Evolutionary conservation across 1,140 invertebrate genomes (phyloP), one percentile per base, ranked within the genome.

Genomic region (Magallana angulata): DNA sequence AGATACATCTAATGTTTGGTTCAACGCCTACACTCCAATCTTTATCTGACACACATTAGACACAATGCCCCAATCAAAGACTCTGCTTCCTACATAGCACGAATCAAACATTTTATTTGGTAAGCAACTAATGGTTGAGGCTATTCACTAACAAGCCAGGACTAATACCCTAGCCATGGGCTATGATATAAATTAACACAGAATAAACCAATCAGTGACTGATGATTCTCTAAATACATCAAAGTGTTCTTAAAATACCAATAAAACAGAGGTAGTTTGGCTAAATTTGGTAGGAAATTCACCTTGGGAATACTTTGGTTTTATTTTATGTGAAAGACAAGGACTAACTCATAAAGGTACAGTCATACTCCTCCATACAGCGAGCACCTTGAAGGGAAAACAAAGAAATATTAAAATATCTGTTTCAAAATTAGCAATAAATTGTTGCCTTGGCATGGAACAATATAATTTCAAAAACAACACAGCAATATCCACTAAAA

Each of bases 51-150:
- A 71, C 18, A 71, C 68, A 71, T 71, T 30, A 71, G 12, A 71
- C 68, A 71, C 24, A 24, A 71, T 71, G 68, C 68, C 36, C 36
- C 68, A 71, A 71, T 71, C 68, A 71, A 71, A 71, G 68, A 30
- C 68, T 30, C 30, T 6, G 68, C 68, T 71, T 71, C 68, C 68
- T 71, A 71, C 68, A 71, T 71, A 71, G 18, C 68, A 36, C 36
- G 68, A 30, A 24, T 11, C 68, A 9, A 71, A 71, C 68, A 30
- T 71, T 30, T 24, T 71, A 71, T 71, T 71, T 71, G 68, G 68
- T 71, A 30, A 71, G 24, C 68, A 71, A 24, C 68, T 24, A 24
- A 24, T 24, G 24, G 24, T 24, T 24, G 24, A 24, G 24, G 24
- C 24, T 71, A 71, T 71, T 71, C 36, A 71, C 36, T 71, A 24